Evolutionary conservation across 2,797 vertebrate species (phyloP).

Genomic region (Malurus splendens): DNA sequence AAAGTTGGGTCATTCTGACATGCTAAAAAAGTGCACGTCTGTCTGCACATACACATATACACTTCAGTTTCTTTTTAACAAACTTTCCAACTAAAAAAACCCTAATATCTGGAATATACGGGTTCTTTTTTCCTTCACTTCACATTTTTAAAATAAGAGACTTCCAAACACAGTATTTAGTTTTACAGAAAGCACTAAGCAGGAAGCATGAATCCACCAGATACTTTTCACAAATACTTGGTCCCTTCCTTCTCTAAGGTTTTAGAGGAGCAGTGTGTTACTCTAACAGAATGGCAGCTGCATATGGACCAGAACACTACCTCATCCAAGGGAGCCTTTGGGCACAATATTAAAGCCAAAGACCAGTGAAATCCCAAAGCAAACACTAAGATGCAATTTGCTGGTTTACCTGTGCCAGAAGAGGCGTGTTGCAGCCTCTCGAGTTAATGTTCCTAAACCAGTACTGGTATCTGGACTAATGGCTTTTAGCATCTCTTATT

Average conservation of each 20-base stretch:
- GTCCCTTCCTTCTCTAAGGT: not conserved
- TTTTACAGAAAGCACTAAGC: not conserved
- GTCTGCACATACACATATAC: not conserved
- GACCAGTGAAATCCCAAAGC: not conserved
- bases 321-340: not conserved
- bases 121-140: fast-evolving
- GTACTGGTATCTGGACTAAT: not conserved
- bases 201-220: not conserved
- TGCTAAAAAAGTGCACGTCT: not conserved
- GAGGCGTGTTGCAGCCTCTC: not conserved
- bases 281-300: not conserved
- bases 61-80: not conserved
- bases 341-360: not conserved
- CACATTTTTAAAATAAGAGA: not conserved
- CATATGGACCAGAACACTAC: not conserved
- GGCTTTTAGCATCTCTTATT: not conserved
- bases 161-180: not conserved
- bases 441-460: not conserved
- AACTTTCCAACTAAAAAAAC: not conserved
- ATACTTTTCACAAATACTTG: not conserved
- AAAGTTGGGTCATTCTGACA: slow-evolving; percentile 24
- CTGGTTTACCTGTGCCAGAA: not conserved
- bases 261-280: not conserved
- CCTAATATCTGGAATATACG: not conserved
- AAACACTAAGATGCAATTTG: not conserved